Evolutionary conservation across 2,797 vertebrate genomes (phyloP).

Genomic region (Decapterus maruadsi): DNA sequence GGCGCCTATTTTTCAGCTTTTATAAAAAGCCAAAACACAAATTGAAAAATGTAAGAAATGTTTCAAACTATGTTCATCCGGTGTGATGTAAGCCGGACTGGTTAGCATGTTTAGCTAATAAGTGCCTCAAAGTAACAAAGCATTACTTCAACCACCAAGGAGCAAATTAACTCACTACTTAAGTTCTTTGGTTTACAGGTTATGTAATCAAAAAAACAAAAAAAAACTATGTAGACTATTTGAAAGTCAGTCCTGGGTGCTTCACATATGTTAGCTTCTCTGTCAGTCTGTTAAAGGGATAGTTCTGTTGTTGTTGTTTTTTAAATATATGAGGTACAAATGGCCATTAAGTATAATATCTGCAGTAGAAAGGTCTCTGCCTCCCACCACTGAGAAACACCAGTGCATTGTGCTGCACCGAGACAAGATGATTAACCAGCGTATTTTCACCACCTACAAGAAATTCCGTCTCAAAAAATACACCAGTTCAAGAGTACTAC

Average conservation of each 20-base stretch:
- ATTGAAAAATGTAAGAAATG: background rate
- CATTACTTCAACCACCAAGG: background rate
- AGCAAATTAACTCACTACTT: too few species aligned
- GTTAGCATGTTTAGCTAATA: background rate
- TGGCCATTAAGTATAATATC: too few species aligned
- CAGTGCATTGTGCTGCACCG: too few species aligned
- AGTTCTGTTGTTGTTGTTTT: too few species aligned
- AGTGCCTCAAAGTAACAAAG: background rate
- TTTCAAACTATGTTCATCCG: background rate
- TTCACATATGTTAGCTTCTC: background rate
- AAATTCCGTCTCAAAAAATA: too few species aligned
- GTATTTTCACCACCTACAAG: too few species aligned
- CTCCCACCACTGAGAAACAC: too few species aligned
- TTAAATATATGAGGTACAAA: too few species aligned
- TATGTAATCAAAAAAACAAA: background rate
- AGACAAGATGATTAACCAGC: too few species aligned
- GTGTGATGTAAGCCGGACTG: background rate
- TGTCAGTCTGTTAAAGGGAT: background rate
- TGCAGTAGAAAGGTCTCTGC: too few species aligned
- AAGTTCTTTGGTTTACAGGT: background rate
- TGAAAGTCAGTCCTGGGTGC: background rate
- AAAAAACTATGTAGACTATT: background rate
- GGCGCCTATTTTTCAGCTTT: background rate
- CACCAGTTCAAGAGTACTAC: too few species aligned
- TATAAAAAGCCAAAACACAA: constrained; percentile 1